These are phyloP conservation scores for Ophioninae sp. DNA, from an alignment of 2,888 invertebrate species.

Conservation along the genomic window DNA sequence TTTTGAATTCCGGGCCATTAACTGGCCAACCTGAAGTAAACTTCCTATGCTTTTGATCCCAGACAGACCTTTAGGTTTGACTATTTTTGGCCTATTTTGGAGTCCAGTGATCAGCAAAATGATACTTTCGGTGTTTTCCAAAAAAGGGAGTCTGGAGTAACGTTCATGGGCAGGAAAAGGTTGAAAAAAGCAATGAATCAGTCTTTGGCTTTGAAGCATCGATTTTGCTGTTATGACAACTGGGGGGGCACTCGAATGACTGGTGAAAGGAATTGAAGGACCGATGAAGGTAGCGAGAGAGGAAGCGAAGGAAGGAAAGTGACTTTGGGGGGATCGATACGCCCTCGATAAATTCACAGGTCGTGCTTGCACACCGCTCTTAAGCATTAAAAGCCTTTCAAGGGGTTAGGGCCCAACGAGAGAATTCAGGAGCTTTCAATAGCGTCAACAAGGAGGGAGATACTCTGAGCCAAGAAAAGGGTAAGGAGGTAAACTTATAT, in stretches of 20 bases:
- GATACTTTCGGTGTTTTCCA: too few relatives aligned
- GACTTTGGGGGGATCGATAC: constrained; percentile 53
- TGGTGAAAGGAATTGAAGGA: constrained; percentile 27
- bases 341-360: constrained; percentile 48
- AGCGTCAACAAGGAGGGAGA: constrained; percentile 25
- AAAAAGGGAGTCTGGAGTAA: background rate
- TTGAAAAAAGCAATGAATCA: background rate
- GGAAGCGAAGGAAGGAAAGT: constrained; percentile 33
- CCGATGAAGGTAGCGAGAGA: background rate
- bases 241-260: constrained; percentile 38
- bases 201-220: background rate
- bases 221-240: constrained; percentile 47
- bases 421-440: constrained; percentile 57
- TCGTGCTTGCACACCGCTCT: constrained; percentile 47
- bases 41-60: too few relatives aligned
- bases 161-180: background rate
- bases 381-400: constrained; percentile 55
- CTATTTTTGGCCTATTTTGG: too few relatives aligned
- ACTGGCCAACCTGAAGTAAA: too few relatives aligned
- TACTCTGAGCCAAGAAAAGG: constrained; percentile 19
- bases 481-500: constrained; percentile 29
- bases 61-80: too few relatives aligned
- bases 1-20: too few relatives aligned
- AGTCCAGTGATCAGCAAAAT: too few relatives aligned
- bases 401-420: constrained; percentile 47